phyloP scores from a whole-genome alignment of 2,888 invertebrate genomes.

The Drosophila picticornis region DNA sequence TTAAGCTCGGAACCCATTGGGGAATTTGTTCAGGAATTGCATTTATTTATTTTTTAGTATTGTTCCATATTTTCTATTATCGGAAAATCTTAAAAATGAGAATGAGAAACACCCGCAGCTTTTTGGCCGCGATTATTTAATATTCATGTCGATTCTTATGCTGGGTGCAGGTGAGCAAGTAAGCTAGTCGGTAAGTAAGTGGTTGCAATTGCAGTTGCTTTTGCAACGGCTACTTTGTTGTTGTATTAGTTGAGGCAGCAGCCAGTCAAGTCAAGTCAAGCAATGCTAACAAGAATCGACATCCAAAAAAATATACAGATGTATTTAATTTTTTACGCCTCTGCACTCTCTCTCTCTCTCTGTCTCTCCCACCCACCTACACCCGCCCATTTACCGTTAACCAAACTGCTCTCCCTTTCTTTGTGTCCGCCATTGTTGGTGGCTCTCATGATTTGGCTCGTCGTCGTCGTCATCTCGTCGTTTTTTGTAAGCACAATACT shows the following conservation, averaged over 20 bases:
- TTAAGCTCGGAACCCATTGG: too few species aligned
- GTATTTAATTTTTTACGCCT: slow-evolving; percentile 65
- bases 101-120: too few species aligned
- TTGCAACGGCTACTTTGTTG: not conserved
- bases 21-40: too few species aligned
- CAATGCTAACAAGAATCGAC: not conserved
- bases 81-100: not conserved
- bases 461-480: slow-evolving; percentile 3
- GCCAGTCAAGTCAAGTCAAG: slow-evolving; percentile 2
- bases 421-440: slow-evolving; percentile 25
- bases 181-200: not conserved
- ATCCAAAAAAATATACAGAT: slow-evolving; percentile 36
- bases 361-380: not conserved
- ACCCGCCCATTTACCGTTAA: not conserved
- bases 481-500: slow-evolving; percentile 67
- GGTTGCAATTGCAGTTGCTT: slow-evolving; percentile 12
- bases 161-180: too few species aligned
- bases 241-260: too few species aligned
- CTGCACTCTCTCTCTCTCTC: slow-evolving; percentile 5
- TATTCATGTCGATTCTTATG: too few species aligned
- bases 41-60: not conserved
- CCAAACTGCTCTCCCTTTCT: not conserved
- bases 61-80: not conserved
- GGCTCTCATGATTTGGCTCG: slow-evolving; percentile 29
- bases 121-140: not conserved